Conservation (phyloP, 2,113 vertebrate species). For the Xyliphius kryptos region DNA sequence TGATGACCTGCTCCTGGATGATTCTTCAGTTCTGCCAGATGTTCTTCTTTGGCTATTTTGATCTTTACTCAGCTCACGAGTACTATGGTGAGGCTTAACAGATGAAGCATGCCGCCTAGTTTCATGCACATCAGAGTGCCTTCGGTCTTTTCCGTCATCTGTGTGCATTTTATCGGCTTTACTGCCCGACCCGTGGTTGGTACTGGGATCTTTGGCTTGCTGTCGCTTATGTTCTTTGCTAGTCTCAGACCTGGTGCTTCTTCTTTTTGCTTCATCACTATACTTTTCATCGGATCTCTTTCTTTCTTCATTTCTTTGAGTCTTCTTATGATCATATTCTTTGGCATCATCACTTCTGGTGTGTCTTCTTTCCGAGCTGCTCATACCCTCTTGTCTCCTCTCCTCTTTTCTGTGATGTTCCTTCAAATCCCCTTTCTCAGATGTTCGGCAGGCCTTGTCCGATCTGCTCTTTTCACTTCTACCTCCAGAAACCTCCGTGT, state of each 20-base stretch:
- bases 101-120: too few species aligned
- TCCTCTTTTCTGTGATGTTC: conserved; percentile 49
- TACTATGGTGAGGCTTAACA: too few species aligned
- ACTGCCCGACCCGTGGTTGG: conserved; percentile 7
- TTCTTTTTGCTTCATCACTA: conserved; percentile 37
- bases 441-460: conserved; percentile 27
- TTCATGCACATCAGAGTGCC: too few species aligned
- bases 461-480: conserved; percentile 41
- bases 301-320: conserved; percentile 4
- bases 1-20: conserved; percentile 39
- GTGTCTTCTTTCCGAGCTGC: conserved; percentile 10
- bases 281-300: too few species aligned
- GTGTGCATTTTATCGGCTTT: neutral
- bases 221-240: conserved; percentile 51
- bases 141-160: too few species aligned
- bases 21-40: conserved; percentile 22
- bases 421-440: conserved; percentile 38
- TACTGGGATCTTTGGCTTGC: conserved; percentile 52
- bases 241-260: conserved; percentile 40
- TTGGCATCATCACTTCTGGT: conserved; percentile 23
- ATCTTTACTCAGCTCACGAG: conserved; percentile 2
- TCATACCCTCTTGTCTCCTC: conserved; percentile 25
- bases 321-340: conserved; percentile 11
- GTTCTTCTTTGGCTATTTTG: conserved; percentile 16
- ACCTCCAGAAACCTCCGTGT: conserved; percentile 25